Conservation (phyloP, 2,113 vertebrate species). For the mouse (Mus musculus) region GRCm39 chr16:72811001-72811500, state of each 20-base stretch:
- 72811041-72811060: not conserved
- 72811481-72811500: not conserved
- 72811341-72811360: not conserved
- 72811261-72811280: not conserved
- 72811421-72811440: not conserved
- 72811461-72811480: not conserved
- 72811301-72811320: not conserved
- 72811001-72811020: constrained; percentile 44
- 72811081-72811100: constrained; percentile 10
- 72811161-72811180: not conserved
- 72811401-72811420: not conserved
- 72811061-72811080: not conserved
- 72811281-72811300: too few species aligned
- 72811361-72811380: not conserved
- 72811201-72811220: not conserved
- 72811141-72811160: not conserved
- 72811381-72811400: accelerated
- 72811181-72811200: not conserved
- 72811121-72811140: not conserved
- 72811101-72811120: not conserved
- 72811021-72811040: not conserved
- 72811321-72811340: not conserved
- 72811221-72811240: too few species aligned
- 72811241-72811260: not conserved
- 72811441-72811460: not conserved